Conservation (phyloP, 2,797 vertebrate species). For the Micrastur ruficollis region DNA sequence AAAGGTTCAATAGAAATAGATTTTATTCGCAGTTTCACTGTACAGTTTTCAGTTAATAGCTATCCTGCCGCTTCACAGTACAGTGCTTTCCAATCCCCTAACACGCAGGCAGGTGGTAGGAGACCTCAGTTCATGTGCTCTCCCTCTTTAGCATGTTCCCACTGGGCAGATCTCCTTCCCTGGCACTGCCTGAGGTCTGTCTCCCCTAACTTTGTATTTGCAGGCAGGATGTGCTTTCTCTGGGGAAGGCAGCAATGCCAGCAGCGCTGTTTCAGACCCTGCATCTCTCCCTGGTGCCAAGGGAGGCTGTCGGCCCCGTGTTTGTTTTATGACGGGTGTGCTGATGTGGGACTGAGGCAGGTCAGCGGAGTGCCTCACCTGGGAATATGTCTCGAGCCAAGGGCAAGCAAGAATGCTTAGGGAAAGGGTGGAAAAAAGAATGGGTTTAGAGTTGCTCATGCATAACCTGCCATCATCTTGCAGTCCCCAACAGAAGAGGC, state of each 20-base stretch:
- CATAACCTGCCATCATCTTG: neutral
- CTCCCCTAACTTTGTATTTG: neutral
- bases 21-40: neutral
- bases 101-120: neutral
- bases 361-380: neutral
- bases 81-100: neutral
- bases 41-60: neutral
- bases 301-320: neutral
- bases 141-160: neutral
- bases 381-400: neutral
- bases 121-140: neutral
- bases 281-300: fast-evolving
- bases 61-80: neutral
- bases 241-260: neutral
- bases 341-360: neutral
- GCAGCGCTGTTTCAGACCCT: neutral
- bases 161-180: neutral
- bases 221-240: neutral
- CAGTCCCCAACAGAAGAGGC: neutral
- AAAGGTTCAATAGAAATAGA: neutral
- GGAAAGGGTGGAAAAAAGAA: neutral
- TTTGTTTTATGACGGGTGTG: neutral
- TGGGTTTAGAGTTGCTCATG: neutral
- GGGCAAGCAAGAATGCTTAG: neutral
- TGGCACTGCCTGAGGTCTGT: neutral